A percentile compares a stretch with the other conserved stretches of the same genome.
Conservation (phyloP, 2,113 vertebrate species). For the Podilymbus podiceps region DNA sequence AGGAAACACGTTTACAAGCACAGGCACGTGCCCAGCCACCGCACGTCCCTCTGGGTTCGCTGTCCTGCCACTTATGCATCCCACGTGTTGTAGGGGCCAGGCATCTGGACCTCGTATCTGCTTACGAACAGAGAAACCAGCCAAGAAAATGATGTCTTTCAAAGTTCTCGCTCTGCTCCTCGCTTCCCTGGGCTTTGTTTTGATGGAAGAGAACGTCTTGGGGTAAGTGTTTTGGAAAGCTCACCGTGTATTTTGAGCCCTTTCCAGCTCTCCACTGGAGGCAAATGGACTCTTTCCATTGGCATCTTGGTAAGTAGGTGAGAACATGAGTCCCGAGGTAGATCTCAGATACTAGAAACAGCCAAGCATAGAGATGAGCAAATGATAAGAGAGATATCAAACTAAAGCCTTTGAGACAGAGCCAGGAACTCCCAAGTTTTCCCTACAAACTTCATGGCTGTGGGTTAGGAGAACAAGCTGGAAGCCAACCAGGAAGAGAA, state of each 20-base stretch:
- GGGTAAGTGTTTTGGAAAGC: slow-evolving; percentile 48
- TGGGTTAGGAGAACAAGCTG: background rate
- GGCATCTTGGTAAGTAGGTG: background rate
- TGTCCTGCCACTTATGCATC: background rate
- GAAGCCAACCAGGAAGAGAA: background rate
- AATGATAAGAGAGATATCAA: background rate
- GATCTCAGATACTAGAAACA: background rate
- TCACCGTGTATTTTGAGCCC: background rate
- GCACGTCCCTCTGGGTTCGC: background rate
- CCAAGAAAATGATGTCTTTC: slow-evolving; percentile 13
- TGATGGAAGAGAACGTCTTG: slow-evolving; percentile 16
- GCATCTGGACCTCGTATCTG: background rate
- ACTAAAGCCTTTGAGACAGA: background rate
- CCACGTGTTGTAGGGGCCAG: background rate
- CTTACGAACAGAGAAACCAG: background rate
- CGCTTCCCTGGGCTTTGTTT: slow-evolving; percentile 46
- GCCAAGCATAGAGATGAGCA: background rate
- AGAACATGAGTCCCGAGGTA: background rate
- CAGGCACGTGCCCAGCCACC: background rate
- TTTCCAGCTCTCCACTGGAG: background rate
- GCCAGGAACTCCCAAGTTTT: slow-evolving; percentile 21
- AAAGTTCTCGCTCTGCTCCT: slow-evolving; percentile 57
- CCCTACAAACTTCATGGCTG: background rate
- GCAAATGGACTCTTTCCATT: background rate
- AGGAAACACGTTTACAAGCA: background rate